A percentile compares a stretch with the other conserved stretches of the same genome.
phyloP scores from a whole-genome alignment of 2,113 vertebrate species.

The Malurus elegans region DNA sequence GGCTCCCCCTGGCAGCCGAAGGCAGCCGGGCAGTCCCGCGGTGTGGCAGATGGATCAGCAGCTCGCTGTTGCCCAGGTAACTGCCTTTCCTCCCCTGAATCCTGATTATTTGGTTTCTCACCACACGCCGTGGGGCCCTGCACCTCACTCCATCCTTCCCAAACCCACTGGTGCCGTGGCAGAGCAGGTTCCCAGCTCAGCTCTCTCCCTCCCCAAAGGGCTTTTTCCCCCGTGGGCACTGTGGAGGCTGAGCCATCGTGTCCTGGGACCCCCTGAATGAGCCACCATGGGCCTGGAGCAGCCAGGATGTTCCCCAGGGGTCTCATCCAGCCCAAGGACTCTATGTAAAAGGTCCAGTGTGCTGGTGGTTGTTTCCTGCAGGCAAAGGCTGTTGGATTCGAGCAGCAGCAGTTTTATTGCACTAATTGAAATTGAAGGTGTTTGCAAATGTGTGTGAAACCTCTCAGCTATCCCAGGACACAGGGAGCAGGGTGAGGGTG shows the following conservation, averaged over 20 bases:
- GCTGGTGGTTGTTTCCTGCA: not conserved
- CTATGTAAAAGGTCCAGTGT: rapidly evolving
- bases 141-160: not conserved
- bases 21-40: not conserved
- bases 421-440: not conserved
- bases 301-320: rapidly evolving
- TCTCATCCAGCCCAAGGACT: not conserved
- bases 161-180: not conserved
- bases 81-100: not conserved
- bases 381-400: not conserved
- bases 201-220: not conserved
- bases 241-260: not conserved
- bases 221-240: not conserved
- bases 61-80: not conserved
- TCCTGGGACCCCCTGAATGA: not conserved
- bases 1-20: not conserved
- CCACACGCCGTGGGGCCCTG: rapidly evolving
- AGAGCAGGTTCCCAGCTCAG: not conserved
- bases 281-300: not conserved
- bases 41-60: not conserved
- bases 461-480: not conserved
- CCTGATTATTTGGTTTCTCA: not conserved
- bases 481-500: not conserved
- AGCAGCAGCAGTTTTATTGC: not conserved
- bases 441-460: rapidly evolving